A percentile compares a stretch with the other conserved stretches of the same genome.
Evolutionary conservation across 2,113 vertebrate species (phyloP).

Genomic region (Perca flavescens): DNA sequence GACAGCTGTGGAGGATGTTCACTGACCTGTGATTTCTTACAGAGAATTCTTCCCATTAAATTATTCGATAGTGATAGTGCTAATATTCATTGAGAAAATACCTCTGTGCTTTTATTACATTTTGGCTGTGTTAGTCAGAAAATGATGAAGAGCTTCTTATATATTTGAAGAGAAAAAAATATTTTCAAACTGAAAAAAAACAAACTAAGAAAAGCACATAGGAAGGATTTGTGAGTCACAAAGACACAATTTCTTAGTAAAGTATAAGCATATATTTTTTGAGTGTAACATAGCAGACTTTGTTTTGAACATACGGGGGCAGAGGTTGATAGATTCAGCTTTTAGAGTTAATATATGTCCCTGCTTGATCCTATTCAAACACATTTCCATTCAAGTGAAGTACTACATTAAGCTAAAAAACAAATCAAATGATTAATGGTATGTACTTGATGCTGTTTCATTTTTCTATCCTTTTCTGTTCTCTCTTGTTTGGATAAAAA

Average conservation of each 20-base stretch:
- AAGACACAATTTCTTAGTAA: neutral
- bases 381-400: conserved; percentile 26
- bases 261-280: neutral
- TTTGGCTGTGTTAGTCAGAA: neutral
- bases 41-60: conserved; percentile 41
- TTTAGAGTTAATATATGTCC: conserved; percentile 17
- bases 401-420: conserved; percentile 2
- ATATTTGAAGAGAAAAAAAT: neutral
- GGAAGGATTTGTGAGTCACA: neutral
- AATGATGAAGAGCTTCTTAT: neutral
- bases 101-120: neutral
- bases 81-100: conserved; percentile 5
- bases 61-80: conserved; percentile 23
- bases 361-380: conserved; percentile 33
- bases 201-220: no score
- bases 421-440: neutral
- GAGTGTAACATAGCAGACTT: neutral
- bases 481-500: neutral
- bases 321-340: conserved; percentile 18
- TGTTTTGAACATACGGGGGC: conserved; percentile 7
- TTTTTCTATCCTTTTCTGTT: neutral
- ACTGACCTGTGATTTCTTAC: conserved; percentile 61
- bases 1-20: conserved; percentile 52
- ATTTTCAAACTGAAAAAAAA: neutral
- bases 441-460: neutral